phyloP scores from a whole-genome alignment of 2,797 vertebrate species.

The Cryptoprocta ferox region DNA sequence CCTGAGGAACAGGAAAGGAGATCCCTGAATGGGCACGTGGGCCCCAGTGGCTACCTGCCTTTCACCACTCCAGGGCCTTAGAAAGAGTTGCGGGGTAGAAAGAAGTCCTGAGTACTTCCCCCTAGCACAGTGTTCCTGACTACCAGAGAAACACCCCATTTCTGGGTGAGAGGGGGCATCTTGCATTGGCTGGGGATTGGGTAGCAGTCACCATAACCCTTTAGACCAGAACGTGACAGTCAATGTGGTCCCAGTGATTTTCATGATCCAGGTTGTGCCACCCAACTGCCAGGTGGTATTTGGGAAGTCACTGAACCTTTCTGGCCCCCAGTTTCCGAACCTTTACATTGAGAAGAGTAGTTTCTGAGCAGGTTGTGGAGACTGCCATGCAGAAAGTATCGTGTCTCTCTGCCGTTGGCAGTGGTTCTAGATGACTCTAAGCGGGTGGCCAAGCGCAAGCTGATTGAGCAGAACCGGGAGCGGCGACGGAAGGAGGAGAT shows the following conservation, averaged over 20 bases:
- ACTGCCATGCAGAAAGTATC: background rate
- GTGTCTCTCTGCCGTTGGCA: slow-evolving; percentile 70
- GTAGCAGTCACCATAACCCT: background rate
- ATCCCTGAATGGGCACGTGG: background rate
- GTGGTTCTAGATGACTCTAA: slow-evolving; percentile 99
- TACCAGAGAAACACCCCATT: background rate
- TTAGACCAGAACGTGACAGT: background rate
- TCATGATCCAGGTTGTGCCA: background rate
- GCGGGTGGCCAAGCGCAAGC: slow-evolving; percentile 96
- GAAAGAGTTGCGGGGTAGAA: background rate
- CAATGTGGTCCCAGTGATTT: background rate
- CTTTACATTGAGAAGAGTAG: background rate
- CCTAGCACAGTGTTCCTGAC: background rate
- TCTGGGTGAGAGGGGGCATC: background rate
- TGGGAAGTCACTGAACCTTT: background rate
- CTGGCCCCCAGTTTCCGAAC: background rate
- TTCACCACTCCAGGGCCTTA: background rate
- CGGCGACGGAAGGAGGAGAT: slow-evolving; percentile 97
- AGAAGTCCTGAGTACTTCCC: background rate
- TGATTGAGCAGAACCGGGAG: slow-evolving; percentile 98
- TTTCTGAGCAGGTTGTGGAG: background rate
- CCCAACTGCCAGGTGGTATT: background rate
- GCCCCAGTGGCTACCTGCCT: background rate
- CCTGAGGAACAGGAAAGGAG: background rate
- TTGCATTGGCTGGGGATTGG: background rate